These are phyloP conservation scores for Choloepus hoffmanni DNA, from an alignment of 2,113 vertebrate species.

Conservation along the genomic window DNA sequence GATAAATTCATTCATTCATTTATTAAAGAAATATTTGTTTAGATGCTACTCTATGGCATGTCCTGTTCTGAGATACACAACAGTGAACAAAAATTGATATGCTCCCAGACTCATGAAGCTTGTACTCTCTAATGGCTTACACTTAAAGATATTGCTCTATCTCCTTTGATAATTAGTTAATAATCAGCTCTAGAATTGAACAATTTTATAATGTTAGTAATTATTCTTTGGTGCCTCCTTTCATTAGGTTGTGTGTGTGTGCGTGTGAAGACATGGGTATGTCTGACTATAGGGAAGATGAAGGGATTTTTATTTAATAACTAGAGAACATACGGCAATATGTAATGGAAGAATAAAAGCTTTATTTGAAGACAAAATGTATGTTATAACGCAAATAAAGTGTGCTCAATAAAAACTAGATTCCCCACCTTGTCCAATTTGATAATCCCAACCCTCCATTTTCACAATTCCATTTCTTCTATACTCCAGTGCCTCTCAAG, in stretches of 20 bases:
- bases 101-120: background rate
- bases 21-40: constrained; percentile 4
- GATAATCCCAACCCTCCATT: background rate
- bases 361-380: background rate
- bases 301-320: background rate
- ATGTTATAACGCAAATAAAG: background rate
- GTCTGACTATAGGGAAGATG: background rate
- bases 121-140: rapidly evolving
- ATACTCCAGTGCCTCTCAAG: background rate
- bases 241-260: background rate
- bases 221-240: background rate
- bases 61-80: background rate
- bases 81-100: background rate
- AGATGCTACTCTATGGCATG: background rate
- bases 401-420: background rate
- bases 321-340: background rate
- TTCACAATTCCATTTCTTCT: background rate
- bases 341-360: background rate
- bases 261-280: background rate
- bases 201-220: background rate
- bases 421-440: background rate
- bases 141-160: background rate
- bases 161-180: background rate
- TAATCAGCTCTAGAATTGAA: background rate
- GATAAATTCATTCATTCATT: constrained; percentile 19